Evolutionary conservation across 2,888 invertebrate genomes (phyloP).

Genomic region (Chrysomela aeneicollis): DNA sequence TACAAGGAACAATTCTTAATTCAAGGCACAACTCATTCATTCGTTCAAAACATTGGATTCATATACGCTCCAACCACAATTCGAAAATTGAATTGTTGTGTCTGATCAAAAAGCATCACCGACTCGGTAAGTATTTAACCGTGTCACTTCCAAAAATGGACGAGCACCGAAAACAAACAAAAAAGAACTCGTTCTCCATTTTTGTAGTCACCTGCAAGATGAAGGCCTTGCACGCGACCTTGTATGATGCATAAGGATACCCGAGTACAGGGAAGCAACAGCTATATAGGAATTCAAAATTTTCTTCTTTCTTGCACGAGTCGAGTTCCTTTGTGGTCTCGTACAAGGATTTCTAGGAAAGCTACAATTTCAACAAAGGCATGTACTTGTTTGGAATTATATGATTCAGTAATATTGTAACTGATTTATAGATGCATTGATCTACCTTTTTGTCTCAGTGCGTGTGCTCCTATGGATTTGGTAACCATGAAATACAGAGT

Average conservation of each 20-base stretch:
- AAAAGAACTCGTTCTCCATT: conserved; percentile 5
- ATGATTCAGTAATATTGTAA: neutral
- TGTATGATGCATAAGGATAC: neutral
- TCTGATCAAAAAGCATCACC: neutral
- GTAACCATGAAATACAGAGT: too few relatives aligned
- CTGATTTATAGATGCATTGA: too few relatives aligned
- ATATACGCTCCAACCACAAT: too few relatives aligned
- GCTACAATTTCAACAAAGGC: neutral
- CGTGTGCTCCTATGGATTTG: too few relatives aligned
- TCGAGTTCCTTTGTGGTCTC: neutral
- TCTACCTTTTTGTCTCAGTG: too few relatives aligned
- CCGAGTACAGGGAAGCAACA: neutral
- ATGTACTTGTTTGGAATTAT: neutral
- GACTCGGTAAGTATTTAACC: conserved; percentile 17
- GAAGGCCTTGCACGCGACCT: conserved; percentile 6
- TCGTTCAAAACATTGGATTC: too few relatives aligned
- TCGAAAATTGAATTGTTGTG: too few relatives aligned
- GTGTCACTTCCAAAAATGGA: conserved; percentile 11
- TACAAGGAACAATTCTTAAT: too few relatives aligned
- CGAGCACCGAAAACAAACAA: conserved; percentile 2
- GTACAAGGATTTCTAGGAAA: neutral
- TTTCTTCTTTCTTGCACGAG: neutral
- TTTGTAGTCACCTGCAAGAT: neutral
- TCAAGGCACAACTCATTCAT: too few relatives aligned
- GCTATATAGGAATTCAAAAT: neutral